Percentiles rank a stretch among this genome's conserved stretches.
Evolutionary conservation across 1,140 invertebrate species (phyloP).

Genomic region (Pissodes strobi): DNA sequence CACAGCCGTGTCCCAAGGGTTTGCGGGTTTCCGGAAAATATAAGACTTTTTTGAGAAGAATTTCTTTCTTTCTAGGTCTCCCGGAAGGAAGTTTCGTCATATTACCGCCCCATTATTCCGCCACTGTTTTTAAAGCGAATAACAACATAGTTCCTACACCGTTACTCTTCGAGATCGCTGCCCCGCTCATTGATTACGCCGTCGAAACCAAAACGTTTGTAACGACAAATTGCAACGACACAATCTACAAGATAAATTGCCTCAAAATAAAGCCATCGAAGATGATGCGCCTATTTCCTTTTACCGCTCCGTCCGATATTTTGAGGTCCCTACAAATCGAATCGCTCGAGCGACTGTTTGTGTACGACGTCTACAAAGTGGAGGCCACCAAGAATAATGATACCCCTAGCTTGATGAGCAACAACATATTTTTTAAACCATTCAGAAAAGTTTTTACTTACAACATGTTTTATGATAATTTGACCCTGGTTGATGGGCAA

Average conservation of each 20-base stretch:
- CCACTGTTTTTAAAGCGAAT: constrained; percentile 7
- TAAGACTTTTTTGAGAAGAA: constrained; percentile 3
- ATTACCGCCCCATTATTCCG: constrained; percentile 25
- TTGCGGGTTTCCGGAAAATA: too few species aligned
- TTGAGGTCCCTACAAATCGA: constrained; percentile 46
- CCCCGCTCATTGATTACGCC: constrained; percentile 39
- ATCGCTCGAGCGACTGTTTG: constrained; percentile 38
- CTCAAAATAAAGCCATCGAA: constrained; percentile 23
- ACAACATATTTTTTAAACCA: constrained; percentile 32
- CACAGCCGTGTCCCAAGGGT: too few species aligned
- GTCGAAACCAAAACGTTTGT: constrained; percentile 35
- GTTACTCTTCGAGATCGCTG: constrained; percentile 46
- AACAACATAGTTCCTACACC: constrained; percentile 41
- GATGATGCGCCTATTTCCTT: constrained; percentile 27
- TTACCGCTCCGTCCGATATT: constrained; percentile 21
- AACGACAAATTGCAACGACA: constrained; percentile 44
- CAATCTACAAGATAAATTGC: constrained; percentile 45
- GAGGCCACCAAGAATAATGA: constrained; percentile 32
- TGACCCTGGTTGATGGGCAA: constrained; percentile 32
- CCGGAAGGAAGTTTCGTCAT: constrained; percentile 44
- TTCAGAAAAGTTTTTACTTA: constrained; percentile 43
- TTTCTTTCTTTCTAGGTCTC: constrained; percentile 41
- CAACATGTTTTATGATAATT: constrained; percentile 44
- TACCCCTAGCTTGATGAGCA: neutral
- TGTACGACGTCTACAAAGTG: constrained; percentile 45